A percentile compares a stretch with the other conserved stretches of the same genome.
These are phyloP conservation scores for Ophioninae sp. DNA, from an alignment of 2,888 invertebrate genomes.

Conservation along the genomic window DNA sequence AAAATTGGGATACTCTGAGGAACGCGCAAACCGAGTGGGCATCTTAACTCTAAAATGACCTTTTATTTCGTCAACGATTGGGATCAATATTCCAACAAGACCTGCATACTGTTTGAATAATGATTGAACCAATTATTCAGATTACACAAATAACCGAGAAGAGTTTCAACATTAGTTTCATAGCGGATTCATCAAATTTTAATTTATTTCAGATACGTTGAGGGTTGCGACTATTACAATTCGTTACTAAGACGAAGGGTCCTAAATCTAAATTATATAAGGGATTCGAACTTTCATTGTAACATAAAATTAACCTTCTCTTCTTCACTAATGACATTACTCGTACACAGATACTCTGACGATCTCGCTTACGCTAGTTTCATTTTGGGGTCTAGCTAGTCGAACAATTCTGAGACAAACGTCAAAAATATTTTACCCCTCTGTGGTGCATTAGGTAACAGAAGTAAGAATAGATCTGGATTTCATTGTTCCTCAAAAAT, in stretches of 20 bases:
- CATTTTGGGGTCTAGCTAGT: neutral
- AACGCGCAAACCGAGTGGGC: neutral
- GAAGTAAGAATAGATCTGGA: neutral
- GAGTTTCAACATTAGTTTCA: neutral
- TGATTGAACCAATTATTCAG: neutral
- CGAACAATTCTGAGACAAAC: neutral
- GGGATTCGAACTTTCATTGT: neutral
- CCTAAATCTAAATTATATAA: neutral
- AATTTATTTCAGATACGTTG: neutral
- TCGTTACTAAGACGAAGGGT: neutral
- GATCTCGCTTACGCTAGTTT: neutral
- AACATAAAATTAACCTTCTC: neutral
- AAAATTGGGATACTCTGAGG: slow-evolving; percentile 3
- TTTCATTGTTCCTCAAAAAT: neutral
- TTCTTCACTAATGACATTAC: neutral
- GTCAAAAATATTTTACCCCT: neutral
- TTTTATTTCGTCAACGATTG: neutral
- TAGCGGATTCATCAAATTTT: neutral
- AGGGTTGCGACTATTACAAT: neutral
- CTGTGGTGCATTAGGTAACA: neutral
- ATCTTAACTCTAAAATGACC: neutral
- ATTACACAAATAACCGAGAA: neutral
- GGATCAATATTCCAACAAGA: neutral
- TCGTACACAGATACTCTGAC: neutral
- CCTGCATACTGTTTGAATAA: neutral